These are phyloP conservation scores for Steinernema hermaphroditum DNA, from an alignment of 2,888 invertebrate species.

Conservation along the genomic window DNA sequence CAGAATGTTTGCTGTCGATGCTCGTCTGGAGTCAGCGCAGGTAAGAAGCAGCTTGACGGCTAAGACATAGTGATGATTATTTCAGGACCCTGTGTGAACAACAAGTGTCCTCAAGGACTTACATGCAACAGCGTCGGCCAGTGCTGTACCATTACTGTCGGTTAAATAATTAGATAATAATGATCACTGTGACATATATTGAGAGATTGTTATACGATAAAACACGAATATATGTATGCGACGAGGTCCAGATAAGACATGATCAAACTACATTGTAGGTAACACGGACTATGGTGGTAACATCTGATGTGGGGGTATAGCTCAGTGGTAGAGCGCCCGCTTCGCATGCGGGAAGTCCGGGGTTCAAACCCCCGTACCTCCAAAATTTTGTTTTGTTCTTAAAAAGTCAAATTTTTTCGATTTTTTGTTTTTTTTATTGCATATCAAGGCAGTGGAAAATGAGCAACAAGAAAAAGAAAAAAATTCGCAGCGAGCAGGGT, in stretches of 20 bases:
- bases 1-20: constrained; percentile 11
- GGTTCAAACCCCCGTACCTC: constrained; percentile 62
- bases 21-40: background rate
- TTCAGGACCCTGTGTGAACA: background rate
- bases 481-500: constrained; percentile 70
- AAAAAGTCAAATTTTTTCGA: too few species aligned
- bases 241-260: too few species aligned
- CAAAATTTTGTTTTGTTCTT: constrained; percentile 9
- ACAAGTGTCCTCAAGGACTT: background rate
- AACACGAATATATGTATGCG: too few species aligned
- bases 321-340: constrained; percentile 64
- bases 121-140: constrained; percentile 19
- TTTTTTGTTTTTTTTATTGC: too few species aligned
- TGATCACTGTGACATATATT: too few species aligned
- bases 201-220: too few species aligned
- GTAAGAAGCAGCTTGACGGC: background rate
- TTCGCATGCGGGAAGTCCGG: constrained; percentile 63
- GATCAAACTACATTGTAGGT: too few species aligned
- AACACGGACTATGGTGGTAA: too few species aligned
- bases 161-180: too few species aligned
- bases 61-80: background rate
- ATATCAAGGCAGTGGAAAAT: too few species aligned
- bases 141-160: constrained; percentile 2
- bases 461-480: background rate
- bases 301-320: constrained; percentile 45